phyloP scores from a whole-genome alignment of 2,888 invertebrate genomes.

The Monochamus alternatus region DNA sequence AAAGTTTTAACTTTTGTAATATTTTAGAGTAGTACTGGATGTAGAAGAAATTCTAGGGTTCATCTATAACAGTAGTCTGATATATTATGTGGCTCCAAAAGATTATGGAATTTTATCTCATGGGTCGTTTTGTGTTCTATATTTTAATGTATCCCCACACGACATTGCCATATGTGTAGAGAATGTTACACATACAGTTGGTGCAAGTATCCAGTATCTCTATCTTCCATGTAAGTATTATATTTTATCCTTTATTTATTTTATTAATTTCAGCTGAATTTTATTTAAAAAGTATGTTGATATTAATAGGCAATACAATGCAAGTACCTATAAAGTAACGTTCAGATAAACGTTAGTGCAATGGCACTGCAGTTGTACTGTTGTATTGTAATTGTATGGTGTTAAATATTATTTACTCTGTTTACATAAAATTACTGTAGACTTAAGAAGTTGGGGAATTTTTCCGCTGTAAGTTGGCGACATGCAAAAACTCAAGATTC shows the following conservation, averaged over 20 bases:
- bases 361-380: no score
- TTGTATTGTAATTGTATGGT: no score
- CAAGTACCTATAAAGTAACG: no score
- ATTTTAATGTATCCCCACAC: neutral
- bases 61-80: conserved; percentile 48
- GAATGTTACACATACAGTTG: neutral
- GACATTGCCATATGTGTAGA: conserved; percentile 19
- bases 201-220: conserved; percentile 39
- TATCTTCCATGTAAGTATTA: conserved; percentile 48
- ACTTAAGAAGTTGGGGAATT: no score
- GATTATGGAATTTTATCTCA: conserved; percentile 48
- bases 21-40: conserved; percentile 9
- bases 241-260: neutral
- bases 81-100: conserved; percentile 11
- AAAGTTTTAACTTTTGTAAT: neutral
- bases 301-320: no score
- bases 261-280: neutral
- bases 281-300: no score
- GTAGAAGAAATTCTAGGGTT: conserved; percentile 44
- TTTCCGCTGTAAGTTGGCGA: no score
- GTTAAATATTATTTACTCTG: no score
- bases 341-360: no score
- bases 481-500: no score
- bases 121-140: conserved; percentile 59
- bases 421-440: no score